phyloP scores from a whole-genome alignment of 2,797 vertebrate genomes.

The Antrozous pallidus region DNA sequence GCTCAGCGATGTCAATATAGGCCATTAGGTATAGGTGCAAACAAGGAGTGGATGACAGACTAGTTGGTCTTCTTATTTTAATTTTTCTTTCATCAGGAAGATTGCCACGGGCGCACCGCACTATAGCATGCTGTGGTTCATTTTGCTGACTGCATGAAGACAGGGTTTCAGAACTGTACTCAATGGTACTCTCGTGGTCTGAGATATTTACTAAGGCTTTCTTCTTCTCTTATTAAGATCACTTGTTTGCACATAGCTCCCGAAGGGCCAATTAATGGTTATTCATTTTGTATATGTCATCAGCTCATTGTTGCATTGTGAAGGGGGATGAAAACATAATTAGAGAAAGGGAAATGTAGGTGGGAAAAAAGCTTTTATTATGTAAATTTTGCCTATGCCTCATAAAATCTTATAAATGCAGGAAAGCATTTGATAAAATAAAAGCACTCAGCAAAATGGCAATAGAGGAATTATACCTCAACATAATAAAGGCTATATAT shows the following conservation, averaged over 20 bases:
- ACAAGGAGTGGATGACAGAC: neutral
- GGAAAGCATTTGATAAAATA: neutral
- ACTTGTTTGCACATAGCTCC: neutral
- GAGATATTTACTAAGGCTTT: neutral
- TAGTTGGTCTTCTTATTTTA: conserved; percentile 3
- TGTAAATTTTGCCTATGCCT: neutral
- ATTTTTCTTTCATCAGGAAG: conserved; percentile 42
- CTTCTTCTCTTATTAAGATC: conserved; percentile 35
- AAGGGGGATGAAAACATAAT: neutral
- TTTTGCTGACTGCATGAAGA: conserved; percentile 32
- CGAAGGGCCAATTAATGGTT: neutral
- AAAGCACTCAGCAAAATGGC: neutral
- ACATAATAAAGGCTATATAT: neutral
- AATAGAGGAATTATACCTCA: neutral
- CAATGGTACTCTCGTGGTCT: neutral
- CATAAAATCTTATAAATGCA: neutral
- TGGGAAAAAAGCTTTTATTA: neutral
- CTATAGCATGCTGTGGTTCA: neutral
- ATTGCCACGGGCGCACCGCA: neutral
- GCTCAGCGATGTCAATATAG: neutral
- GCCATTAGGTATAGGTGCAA: neutral
- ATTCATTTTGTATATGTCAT: neutral
- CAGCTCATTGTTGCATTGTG: neutral
- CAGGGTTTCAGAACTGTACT: neutral
- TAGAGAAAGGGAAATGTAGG: neutral